Evolutionary conservation across 2,797 vertebrate species (phyloP).

Genomic region (Pteronotus mesoamericanus): DNA sequence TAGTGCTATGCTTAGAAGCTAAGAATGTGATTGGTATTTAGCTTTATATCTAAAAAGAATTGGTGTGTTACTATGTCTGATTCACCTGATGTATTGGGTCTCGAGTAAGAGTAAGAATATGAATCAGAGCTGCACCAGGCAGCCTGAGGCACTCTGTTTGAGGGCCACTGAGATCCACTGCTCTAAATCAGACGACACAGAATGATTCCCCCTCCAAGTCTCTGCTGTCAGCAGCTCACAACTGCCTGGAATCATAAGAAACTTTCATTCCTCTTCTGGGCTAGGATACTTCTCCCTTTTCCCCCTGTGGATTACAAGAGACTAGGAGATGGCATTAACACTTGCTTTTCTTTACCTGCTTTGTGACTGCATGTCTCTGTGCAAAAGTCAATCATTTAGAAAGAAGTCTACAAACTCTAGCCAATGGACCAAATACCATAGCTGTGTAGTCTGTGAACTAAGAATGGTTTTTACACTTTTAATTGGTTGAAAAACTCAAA

Average conservation of each 20-base stretch:
- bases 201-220: background rate
- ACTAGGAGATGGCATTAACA: background rate
- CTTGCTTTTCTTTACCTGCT: background rate
- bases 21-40: background rate
- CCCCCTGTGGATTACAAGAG: background rate
- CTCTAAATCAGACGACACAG: background rate
- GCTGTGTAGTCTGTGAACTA: background rate
- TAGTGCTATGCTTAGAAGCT: background rate
- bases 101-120: background rate
- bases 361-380: background rate
- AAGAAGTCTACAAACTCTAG: background rate
- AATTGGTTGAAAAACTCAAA: background rate
- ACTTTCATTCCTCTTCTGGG: background rate
- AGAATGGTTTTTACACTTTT: background rate
- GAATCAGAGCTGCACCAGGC: background rate
- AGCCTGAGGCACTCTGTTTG: background rate
- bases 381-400: background rate
- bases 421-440: background rate
- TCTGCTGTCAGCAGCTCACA: background rate
- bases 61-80: background rate
- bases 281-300: background rate
- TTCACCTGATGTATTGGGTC: background rate
- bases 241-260: background rate
- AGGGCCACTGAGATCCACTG: background rate
- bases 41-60: background rate